These are phyloP conservation scores for Halichoeres trimaculatus DNA, from an alignment of 2,113 vertebrate species.

Conservation along the genomic window DNA sequence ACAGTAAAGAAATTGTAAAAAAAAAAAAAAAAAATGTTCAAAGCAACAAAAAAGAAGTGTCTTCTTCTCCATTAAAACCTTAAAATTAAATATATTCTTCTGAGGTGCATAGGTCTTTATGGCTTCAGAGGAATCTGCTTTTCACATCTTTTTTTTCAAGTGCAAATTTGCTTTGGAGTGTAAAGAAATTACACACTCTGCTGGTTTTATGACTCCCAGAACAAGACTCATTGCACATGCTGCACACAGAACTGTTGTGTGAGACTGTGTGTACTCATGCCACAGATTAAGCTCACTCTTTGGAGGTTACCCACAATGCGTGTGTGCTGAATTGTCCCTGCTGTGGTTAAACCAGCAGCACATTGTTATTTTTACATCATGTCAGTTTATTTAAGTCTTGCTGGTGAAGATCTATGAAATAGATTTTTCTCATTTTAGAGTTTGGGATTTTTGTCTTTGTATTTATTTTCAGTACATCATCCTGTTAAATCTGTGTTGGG, in stretches of 20 bases:
- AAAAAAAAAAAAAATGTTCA: too few species aligned
- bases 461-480: background rate
- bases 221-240: slow-evolving; percentile 5
- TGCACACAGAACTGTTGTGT: background rate
- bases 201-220: slow-evolving; percentile 28
- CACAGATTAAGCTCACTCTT: background rate
- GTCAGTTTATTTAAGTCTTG: background rate
- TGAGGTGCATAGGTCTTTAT: background rate
- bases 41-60: background rate
- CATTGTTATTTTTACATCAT: background rate
- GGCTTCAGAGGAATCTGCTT: slow-evolving; percentile 6
- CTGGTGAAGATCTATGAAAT: background rate
- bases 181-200: slow-evolving; percentile 35
- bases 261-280: background rate
- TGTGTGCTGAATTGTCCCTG: background rate
- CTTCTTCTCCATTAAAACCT: background rate
- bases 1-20: too few species aligned
- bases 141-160: background rate
- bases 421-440: background rate
- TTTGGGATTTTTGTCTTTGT: background rate
- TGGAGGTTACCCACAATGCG: background rate
- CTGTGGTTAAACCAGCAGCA: background rate
- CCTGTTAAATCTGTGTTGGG: background rate
- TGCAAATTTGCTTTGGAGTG: slow-evolving; percentile 15
- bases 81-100: background rate